phyloP scores from a whole-genome alignment of 2,888 invertebrate genomes.

The Neuroscelio doddi region DNA sequence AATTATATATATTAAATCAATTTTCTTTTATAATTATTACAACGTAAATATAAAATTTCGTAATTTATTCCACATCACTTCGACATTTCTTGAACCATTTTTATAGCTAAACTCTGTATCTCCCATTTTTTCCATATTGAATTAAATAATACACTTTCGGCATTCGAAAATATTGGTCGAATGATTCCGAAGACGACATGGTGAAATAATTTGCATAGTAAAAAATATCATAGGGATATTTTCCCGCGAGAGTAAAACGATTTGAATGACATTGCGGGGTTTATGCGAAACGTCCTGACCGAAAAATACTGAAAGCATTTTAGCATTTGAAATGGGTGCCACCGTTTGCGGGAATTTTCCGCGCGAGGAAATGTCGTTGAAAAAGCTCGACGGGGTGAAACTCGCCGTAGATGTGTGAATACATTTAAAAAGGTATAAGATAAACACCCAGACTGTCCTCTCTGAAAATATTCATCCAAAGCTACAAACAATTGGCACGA shows the following conservation, averaged over 20 bases:
- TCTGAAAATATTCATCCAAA: neutral
- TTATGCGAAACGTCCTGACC: slow-evolving; percentile 1
- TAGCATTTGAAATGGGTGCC: slow-evolving; percentile 16
- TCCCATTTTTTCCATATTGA: neutral
- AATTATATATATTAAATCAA: too few relatives aligned
- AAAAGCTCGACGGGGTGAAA: slow-evolving; percentile 7
- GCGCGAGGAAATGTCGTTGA: slow-evolving; percentile 10
- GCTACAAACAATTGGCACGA: neutral
- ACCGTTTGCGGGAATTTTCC: slow-evolving; percentile 14
- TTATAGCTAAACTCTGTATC: too few relatives aligned
- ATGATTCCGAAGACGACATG: neutral
- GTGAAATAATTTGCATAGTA: slow-evolving; percentile 11
- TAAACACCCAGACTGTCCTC: slow-evolving; percentile 7
- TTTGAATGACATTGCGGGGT: slow-evolving; percentile 14
- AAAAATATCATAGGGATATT: slow-evolving; percentile 8
- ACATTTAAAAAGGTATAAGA: slow-evolving; percentile 14
- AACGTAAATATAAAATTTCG: too few relatives aligned
- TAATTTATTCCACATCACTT: too few relatives aligned
- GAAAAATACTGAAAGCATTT: slow-evolving; percentile 13
- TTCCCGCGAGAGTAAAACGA: neutral
- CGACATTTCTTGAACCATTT: too few relatives aligned
- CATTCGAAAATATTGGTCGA: neutral
- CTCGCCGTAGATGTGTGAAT: slow-evolving; percentile 3
- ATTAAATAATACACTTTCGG: neutral
- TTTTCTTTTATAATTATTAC: too few relatives aligned